Base-by-base conservation (phyloP, 2,113 vertebrate species). In the Climacteris rufus region DNA sequence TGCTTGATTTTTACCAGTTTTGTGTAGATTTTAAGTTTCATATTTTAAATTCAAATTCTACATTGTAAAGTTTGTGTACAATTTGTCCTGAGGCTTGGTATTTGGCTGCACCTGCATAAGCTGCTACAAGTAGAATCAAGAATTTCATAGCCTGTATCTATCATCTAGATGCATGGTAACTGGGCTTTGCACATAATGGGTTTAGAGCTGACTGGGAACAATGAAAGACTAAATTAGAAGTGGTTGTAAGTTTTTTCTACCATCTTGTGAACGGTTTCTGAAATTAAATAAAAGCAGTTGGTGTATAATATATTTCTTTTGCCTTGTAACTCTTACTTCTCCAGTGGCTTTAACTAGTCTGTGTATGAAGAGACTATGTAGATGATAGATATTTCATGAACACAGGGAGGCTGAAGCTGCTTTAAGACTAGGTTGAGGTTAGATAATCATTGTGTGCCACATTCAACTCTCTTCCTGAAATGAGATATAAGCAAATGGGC, bases 1-100 rank as follows among this genome's bases (percentile, higher is more conserved):
- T 98, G 98, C 98, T 98, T 98, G 97, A 98, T 99, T 99, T 99
- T 99, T 98, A 99, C 97, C 98, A 98, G 98, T 98, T 98, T 98
- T 96, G 95, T 99, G 98, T 99, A 99, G 98, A 97, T 98, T 99
- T 98, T 98, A 98, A 94, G 97, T 98, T 98, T 97, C 97, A 92
- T 98, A 97, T 99, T 99, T 99, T 98, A 98, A 98, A 98, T 98
- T 96, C 96, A 96, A 92, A 97, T 97, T 97, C 98, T 96, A 96
- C 97, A 96, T 98, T 98, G 98, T 98, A 98, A 98, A 98, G 97
- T 97, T 98, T 98, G 98, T 99, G 98, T 99, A 98, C 97, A 98
- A 98, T 96, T 98, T 98, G 98, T 98, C 98, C 97, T 98, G 97
- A 98, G 98, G 98, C 98, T 98, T 98, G 98, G 98, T 98, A 98